These are phyloP conservation scores for Sclerodermus sp. DNA, from an alignment of 2,888 invertebrate genomes.

Conservation along the genomic window DNA sequence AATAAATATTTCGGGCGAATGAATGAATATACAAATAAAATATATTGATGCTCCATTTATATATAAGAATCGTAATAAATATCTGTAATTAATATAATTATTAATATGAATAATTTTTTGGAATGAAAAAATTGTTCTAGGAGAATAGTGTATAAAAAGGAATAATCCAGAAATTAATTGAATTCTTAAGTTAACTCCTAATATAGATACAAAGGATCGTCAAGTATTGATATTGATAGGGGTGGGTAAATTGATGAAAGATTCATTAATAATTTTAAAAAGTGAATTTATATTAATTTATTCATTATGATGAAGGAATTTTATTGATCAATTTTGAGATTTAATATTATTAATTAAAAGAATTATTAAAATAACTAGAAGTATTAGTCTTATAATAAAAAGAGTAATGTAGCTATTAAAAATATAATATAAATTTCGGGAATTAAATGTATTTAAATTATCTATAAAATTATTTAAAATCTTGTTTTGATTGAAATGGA, in stretches of 20 bases:
- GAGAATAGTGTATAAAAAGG: constrained; percentile 70
- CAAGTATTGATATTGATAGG: constrained; percentile 66
- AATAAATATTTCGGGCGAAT: constrained; percentile 70
- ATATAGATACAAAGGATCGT: constrained; percentile 73
- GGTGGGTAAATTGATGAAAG: constrained; percentile 64
- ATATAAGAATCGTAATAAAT: constrained; percentile 68
- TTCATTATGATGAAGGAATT: no score
- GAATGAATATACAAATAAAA: constrained; percentile 71
- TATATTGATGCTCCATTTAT: constrained; percentile 75
- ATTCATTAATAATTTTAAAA: constrained; percentile 64
- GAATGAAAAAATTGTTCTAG: constrained; percentile 68
- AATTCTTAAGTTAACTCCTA: constrained; percentile 66
- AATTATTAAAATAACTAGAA: no score
- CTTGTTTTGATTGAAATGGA: no score
- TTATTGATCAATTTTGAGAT: no score
- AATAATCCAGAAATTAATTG: constrained; percentile 73
- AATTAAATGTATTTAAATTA: no score
- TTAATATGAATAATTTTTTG: constrained; percentile 70
- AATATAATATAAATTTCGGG: no score
- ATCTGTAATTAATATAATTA: constrained; percentile 71
- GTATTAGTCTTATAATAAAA: no score
- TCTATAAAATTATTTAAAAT: no score
- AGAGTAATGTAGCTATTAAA: no score
- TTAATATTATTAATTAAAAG: no score
- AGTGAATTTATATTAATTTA: constrained; percentile 36